Evolutionary conservation across 2,113 vertebrate species (phyloP), one percentile per base, ranked within the genome.

Genomic region (Alligator sinensis): DNA sequence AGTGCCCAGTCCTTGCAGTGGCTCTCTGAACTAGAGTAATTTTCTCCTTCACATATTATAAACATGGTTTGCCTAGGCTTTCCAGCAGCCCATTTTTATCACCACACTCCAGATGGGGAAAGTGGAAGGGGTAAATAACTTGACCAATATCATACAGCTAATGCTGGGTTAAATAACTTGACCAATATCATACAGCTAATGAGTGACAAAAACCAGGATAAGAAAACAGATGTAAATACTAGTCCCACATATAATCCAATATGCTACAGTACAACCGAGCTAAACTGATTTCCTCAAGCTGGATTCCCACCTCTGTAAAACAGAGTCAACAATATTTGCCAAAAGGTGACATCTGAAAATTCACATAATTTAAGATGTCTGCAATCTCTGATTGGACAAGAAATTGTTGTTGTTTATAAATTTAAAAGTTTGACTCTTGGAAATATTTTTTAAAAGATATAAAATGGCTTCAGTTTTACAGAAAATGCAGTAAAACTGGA

Each of bases 121-220:
- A 82, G 55, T 74, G 34, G 70, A 12, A 25, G 25, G 22, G 21
- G 47, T 74, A 47, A 24, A 74, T 74, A 22, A 14, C 70, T 74
- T 74, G 34, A 6, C 47, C 19, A 74, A 74, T 19, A 7, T 47
- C 21, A 47, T 15, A 22, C 34, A 74, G 34, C 30, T n/a, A n/a
- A n/a, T 5, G 34, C 24, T 68, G 90, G 66, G 15, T 1, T 74
- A 47, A 24, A 74, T 74, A 22, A 14, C 70, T 74, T 74, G 34
- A 6, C 47, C 19, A 74, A 74, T 19, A 14, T 0, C 0, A 19
- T 5, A 3, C 12, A 58, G 18, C 38, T 70, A 21, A 47, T 3
- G 66, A 88, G 1, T 27, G 76, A 10, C 68, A 84, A 64, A 64
- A 58, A 11, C 9, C 24, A 4, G 1, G 54, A 19, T 1, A 91